These are phyloP conservation scores for Psix sp. DNA, from an alignment of 1,140 invertebrate genomes.

Conservation along the genomic window DNA sequence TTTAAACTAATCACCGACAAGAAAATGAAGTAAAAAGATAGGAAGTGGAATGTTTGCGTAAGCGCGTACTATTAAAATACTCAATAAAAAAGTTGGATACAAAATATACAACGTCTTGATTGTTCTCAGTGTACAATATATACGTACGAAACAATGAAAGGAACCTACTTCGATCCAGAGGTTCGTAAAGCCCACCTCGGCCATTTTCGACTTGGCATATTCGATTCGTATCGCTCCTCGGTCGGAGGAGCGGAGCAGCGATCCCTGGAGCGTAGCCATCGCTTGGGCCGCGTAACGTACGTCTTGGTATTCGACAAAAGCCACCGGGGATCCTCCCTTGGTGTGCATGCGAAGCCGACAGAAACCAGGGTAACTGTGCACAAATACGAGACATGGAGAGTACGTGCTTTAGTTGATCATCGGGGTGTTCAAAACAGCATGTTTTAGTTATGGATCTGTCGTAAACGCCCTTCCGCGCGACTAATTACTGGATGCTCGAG, in stretches of 20 bases:
- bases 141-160: constrained; percentile 66
- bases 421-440: background rate
- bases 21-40: too few relatives aligned
- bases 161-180: constrained; percentile 77
- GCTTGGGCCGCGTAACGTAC: constrained; percentile 92
- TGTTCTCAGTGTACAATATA: too few relatives aligned
- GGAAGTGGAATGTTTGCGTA: too few relatives aligned
- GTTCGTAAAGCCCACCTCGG: constrained; percentile 82
- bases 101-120: too few relatives aligned
- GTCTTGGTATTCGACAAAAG: constrained; percentile 98
- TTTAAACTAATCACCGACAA: too few relatives aligned
- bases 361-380: constrained; percentile 96
- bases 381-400: constrained; percentile 77
- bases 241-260: constrained; percentile 95
- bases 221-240: constrained; percentile 97
- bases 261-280: constrained; percentile 94
- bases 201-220: constrained; percentile 99
- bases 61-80: too few relatives aligned
- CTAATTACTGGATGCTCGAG: constrained; percentile 31
- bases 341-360: constrained; percentile 97
- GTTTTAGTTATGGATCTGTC: constrained; percentile 7
- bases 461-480: constrained; percentile 9
- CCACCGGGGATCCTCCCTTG: constrained; percentile 94
- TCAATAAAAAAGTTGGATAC: too few relatives aligned
- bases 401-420: constrained; percentile 62